Evolutionary conservation across 2,888 invertebrate species (phyloP).

Genomic region (Stegana nigrithorax): DNA sequence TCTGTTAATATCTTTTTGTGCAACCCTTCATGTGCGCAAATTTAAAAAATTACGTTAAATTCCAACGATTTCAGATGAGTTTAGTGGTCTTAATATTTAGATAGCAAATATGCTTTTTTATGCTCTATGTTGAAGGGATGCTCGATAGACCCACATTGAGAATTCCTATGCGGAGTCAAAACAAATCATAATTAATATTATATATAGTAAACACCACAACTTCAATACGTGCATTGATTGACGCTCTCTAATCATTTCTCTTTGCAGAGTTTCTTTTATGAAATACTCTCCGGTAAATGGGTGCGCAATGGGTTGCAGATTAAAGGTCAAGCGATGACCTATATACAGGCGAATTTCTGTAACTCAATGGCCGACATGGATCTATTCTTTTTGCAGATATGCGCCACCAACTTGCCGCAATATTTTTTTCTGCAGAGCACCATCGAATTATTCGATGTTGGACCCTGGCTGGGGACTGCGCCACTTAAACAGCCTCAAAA

Average conservation of each 20-base stretch:
- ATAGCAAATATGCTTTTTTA: no score
- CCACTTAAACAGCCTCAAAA: constrained; percentile 78
- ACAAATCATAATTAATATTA: neutral
- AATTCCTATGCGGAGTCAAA: no score
- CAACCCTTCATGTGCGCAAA: neutral
- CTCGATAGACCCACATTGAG: no score
- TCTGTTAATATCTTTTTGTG: neutral
- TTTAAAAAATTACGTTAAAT: neutral
- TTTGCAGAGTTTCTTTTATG: constrained; percentile 91
- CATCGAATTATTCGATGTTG: constrained; percentile 91
- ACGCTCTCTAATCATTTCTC: constrained; percentile 12
- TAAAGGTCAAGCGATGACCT: constrained; percentile 99
- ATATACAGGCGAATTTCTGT: constrained; percentile 98
- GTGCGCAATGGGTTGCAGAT: constrained; percentile 97
- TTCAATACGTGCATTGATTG: neutral
- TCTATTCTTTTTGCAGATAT: constrained; percentile 93
- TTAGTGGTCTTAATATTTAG: no score
- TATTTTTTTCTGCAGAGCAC: constrained; percentile 88
- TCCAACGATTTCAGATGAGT: neutral
- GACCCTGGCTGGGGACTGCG: constrained; percentile 86
- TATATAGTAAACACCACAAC: neutral
- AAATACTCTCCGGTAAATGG: constrained; percentile 95
- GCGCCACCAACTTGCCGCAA: constrained; percentile 87
- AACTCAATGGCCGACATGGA: constrained; percentile 99
- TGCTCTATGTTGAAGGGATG: no score